These are phyloP conservation scores for Rhagonycha lutea DNA, from an alignment of 2,888 invertebrate species.

Conservation along the genomic window DNA sequence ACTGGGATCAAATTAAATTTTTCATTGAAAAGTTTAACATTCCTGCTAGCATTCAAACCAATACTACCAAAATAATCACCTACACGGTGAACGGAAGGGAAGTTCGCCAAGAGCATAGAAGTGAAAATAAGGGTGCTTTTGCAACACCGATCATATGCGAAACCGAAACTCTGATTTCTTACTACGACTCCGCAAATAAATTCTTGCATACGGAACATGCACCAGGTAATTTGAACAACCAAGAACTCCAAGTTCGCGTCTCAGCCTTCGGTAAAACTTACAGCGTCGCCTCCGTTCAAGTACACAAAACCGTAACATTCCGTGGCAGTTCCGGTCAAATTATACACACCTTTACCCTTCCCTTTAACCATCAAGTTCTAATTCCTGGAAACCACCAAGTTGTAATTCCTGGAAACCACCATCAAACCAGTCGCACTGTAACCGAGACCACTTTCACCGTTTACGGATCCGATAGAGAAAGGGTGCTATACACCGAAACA, in stretches of 20 bases:
- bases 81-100: slow-evolving; percentile 11
- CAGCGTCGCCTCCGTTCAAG: neutral
- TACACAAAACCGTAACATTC: slow-evolving; percentile 14
- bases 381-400: neutral
- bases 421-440: neutral
- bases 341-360: slow-evolving; percentile 1
- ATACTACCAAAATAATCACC: slow-evolving; percentile 11
- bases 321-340: slow-evolving; percentile 6
- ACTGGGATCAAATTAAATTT: slow-evolving; percentile 13
- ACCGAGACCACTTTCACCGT: slow-evolving; percentile 19
- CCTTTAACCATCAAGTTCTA: neutral
- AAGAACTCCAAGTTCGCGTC: neutral
- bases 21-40: neutral
- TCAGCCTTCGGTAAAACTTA: slow-evolving; percentile 1
- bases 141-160: neutral
- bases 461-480: slow-evolving; percentile 12
- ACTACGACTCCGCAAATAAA: neutral
- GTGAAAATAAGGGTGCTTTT: neutral
- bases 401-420: neutral
- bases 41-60: slow-evolving; percentile 14
- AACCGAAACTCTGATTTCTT: slow-evolving; percentile 9
- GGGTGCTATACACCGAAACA: slow-evolving; percentile 9
- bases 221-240: slow-evolving; percentile 3
- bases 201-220: slow-evolving; percentile 7
- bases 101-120: neutral